phyloP scores from a whole-genome alignment of 2,797 vertebrate genomes.

The Phataginus tetradactyla region DNA sequence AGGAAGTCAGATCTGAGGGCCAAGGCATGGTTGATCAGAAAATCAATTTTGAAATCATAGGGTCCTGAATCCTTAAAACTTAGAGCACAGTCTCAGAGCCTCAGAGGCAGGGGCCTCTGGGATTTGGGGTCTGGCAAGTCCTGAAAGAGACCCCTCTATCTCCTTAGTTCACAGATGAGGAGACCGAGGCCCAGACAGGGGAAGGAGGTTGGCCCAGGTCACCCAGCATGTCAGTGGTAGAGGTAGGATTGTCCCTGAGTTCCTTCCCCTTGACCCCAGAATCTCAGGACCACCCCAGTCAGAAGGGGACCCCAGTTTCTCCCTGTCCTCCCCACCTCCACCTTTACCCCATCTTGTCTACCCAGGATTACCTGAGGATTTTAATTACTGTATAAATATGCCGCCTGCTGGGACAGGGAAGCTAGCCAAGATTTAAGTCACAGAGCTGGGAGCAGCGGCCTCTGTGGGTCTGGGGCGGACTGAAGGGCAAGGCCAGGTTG shows the following conservation, averaged over 20 bases:
- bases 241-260: slow-evolving; percentile 71
- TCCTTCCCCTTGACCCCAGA: background rate
- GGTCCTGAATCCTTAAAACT: background rate
- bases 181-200: slow-evolving; percentile 78
- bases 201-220: slow-evolving; percentile 80
- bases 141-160: slow-evolving; percentile 66
- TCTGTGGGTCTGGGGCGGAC: background rate
- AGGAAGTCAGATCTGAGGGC: background rate
- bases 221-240: slow-evolving; percentile 81
- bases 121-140: background rate
- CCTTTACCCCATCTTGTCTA: background rate
- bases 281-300: background rate
- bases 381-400: background rate
- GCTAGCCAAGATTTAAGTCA: background rate
- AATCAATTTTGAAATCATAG: background rate
- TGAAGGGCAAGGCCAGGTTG: background rate
- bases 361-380: background rate
- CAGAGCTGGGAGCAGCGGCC: background rate
- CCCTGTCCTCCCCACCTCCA: background rate
- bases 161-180: slow-evolving; percentile 79
- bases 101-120: background rate
- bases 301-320: background rate
- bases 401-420: background rate
- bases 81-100: background rate
- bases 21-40: background rate